Base-by-base conservation (phyloP, 2,888 invertebrate genomes). In the Thymelicus acteon region DNA sequence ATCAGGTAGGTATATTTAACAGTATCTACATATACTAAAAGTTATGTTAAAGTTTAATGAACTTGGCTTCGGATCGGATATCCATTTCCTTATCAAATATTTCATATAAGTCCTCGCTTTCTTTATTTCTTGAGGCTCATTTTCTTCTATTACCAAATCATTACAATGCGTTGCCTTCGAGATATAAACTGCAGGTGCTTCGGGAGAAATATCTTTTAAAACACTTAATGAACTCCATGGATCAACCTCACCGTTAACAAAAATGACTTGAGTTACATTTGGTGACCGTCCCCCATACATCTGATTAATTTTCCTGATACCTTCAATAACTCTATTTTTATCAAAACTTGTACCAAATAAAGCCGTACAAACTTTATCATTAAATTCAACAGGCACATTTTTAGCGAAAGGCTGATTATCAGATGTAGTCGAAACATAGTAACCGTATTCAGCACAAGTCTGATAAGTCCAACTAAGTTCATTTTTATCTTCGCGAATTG, bases 401-500 rank as follows among this genome's bases (percentile, higher is more conserved):
- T 88, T 82, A 2, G 94, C 94, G 82, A 96, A 97, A 0, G 96
- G 95, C 15, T 95, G 95, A 0, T 90, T 84, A 6, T 86, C 79
- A 0, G 94, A 94, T 74, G 94, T 94, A 0, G 96, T 94, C 0
- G 95, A 95, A 83, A 96, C 96, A 82, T 94, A 97, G 81, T 95
- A 97, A 40, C 97, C 96, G 80, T 96, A 97, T 86, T 97, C 97
- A 5, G 95, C 96, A 85, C 97, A 97, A 0, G 96, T 96, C 86
- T 97, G 97, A 82, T 96, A 96, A 0, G 88, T 89, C 97, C 97
- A 97, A 10, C 89, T 79, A 3, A 79, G 76, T 15, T 74, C 72
- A 82, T 79, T 75, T 6, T 78, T 72, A 61, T 79, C 82, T 63
- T 85, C 80, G 13, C 74, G 75, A 60, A 74, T 73, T 19, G 72